Base-by-base conservation (phyloP, 2,888 invertebrate species). In the Lymantria monacha region DNA sequence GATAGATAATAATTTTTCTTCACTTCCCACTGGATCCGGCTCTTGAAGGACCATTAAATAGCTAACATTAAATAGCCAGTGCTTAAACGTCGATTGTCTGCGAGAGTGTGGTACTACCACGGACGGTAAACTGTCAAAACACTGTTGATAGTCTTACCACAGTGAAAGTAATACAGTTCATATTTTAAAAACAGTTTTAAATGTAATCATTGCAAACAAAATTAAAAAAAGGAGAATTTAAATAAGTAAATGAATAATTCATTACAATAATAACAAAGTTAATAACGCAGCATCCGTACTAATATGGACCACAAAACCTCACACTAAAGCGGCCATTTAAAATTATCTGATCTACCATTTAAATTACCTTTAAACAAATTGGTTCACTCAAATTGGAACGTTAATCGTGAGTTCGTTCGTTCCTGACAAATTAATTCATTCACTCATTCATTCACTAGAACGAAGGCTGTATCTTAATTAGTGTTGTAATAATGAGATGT, bases 391-490 rank as follows among this genome's bases (percentile, higher is more conserved):
- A 63, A 64, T 48, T 52, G 50, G 66, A 58, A 58, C 56, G 54
- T 53, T 69, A 66, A 64, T 63, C 56, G 58, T 51, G 47, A 54
- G 64, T 69, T 68, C 67, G 57, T 69, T 66, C 67, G 12, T 50
- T 65, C 61, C 53, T 57, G 67, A 67, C 67, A 69, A 69, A 69
- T 69, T 69, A 65, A 69, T 69, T 65, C 59, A 50, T 65, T 65
- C 65, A 69, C 67, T 67, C 59, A 49, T 64, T 63, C 65, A 53
- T 54, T 55, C 62, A 52, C 49, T 55, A 55, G 22, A 49, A 40
- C 42, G 43, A 46, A 56, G 55, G 56, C 46, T 51, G 61, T 52
- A 61, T 67, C 65, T 63, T 69, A 69, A 69, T 69, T 65, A 57
- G 53, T 51, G 42, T 30, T 37, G 49, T 49, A 50, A 45, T 55